Percentiles rank a stretch among this genome's conserved stretches.
These are phyloP conservation scores for Thomomys bottae DNA, from an alignment of 2,113 vertebrate genomes.

Conservation along the genomic window DNA sequence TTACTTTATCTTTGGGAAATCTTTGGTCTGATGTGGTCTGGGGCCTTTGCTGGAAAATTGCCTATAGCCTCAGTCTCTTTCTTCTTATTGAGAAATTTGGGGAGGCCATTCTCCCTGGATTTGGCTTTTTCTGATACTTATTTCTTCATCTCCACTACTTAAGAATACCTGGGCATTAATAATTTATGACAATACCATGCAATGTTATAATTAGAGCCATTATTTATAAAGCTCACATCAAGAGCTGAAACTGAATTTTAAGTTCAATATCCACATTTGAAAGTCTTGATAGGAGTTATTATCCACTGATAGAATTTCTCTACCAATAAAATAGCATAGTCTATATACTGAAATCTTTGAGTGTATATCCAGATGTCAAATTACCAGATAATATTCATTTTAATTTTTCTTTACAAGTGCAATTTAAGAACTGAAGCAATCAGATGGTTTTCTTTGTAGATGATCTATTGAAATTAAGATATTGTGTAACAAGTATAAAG, in stretches of 20 bases:
- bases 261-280: slow-evolving; percentile 65
- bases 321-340: background rate
- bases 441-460: slow-evolving; percentile 48
- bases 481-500: slow-evolving; percentile 66
- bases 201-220: slow-evolving; percentile 64
- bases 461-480: slow-evolving; percentile 65
- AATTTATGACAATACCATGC: slow-evolving; percentile 12
- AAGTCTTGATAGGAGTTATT: slow-evolving; percentile 21
- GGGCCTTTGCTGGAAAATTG: background rate
- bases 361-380: too few species aligned
- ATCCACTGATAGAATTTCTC: slow-evolving; percentile 30
- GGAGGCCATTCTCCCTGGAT: background rate
- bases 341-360: background rate
- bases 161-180: background rate
- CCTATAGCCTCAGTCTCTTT: background rate
- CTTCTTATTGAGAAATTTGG: background rate
- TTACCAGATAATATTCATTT: background rate
- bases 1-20: background rate
- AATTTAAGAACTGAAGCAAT: slow-evolving; percentile 54
- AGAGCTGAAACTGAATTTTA: slow-evolving; percentile 43
- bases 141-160: background rate
- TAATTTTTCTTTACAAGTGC: slow-evolving; percentile 62
- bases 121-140: slow-evolving; percentile 23
- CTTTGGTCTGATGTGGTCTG: background rate
- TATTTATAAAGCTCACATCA: slow-evolving; percentile 60